These are phyloP conservation scores for Erpetoichthys calabaricus DNA, from an alignment of 2,797 vertebrate genomes.

Conservation along the genomic window DNA sequence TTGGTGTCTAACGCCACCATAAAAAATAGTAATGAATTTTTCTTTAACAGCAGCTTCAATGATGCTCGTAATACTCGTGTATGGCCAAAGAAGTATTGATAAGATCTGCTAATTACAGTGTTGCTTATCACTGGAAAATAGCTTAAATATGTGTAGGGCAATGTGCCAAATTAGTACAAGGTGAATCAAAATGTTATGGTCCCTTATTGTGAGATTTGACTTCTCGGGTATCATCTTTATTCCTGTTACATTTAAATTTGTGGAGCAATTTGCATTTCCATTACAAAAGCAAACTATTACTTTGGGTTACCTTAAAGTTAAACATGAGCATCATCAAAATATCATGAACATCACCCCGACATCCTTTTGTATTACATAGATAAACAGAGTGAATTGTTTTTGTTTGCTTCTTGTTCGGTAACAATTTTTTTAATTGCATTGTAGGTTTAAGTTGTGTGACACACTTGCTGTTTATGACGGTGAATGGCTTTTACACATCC, in stretches of 20 bases:
- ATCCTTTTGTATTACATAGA: not conserved
- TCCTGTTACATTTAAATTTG: not conserved
- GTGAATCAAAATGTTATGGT: not conserved
- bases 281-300: not conserved
- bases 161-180: too few relatives aligned
- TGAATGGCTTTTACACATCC: constrained; percentile 63
- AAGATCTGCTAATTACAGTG: too few relatives aligned
- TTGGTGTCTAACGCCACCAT: too few relatives aligned
- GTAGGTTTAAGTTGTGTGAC: constrained; percentile 56
- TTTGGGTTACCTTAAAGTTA: not conserved
- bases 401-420: not conserved
- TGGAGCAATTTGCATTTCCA: not conserved
- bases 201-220: not conserved
- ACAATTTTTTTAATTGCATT: not conserved
- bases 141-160: too few relatives aligned
- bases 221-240: not conserved
- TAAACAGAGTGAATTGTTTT: not conserved
- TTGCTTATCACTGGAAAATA: too few relatives aligned
- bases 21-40: too few relatives aligned
- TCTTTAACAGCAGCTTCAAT: too few relatives aligned
- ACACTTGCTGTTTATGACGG: constrained; percentile 62
- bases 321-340: not conserved
- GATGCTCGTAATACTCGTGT: too few relatives aligned
- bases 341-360: too few relatives aligned
- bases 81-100: too few relatives aligned